phyloP scores from a whole-genome alignment of 2,113 vertebrate genomes.

The Hepsetus odoe region DNA sequence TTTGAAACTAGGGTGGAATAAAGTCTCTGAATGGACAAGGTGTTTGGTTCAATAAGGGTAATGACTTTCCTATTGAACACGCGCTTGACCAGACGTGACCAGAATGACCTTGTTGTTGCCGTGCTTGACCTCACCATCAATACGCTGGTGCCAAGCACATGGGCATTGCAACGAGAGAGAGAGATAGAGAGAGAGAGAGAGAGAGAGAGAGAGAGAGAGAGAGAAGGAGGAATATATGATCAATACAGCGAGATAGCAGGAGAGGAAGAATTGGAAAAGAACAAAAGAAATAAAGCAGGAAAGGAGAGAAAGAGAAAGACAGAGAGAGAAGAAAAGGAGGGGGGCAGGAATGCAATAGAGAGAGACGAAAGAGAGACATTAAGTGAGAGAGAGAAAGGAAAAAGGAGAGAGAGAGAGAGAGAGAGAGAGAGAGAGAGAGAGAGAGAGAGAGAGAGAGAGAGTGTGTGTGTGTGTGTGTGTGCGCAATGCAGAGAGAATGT shows the following conservation, averaged over 20 bases:
- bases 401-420: neutral
- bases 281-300: too few species aligned
- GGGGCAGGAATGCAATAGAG: neutral
- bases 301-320: too few species aligned
- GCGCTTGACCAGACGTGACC: neutral
- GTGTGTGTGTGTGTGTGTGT: neutral
- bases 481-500: slow-evolving; percentile 17
- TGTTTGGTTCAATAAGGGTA: too few species aligned
- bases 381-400: neutral
- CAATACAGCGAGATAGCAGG: too few species aligned
- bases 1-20: too few species aligned
- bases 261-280: too few species aligned
- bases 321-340: too few species aligned
- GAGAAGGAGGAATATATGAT: too few species aligned
- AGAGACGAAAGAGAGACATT: neutral
- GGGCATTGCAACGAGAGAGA: neutral
- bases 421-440: neutral
- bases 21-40: too few species aligned
- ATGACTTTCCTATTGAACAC: neutral
- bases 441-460: slow-evolving; percentile 18
- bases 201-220: neutral
- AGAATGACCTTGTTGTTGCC: neutral
- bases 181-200: neutral
- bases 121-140: neutral
- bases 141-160: neutral